Base-by-base conservation (phyloP, 2,888 invertebrate genomes). In the Eupeodes latifasciatus region DNA sequence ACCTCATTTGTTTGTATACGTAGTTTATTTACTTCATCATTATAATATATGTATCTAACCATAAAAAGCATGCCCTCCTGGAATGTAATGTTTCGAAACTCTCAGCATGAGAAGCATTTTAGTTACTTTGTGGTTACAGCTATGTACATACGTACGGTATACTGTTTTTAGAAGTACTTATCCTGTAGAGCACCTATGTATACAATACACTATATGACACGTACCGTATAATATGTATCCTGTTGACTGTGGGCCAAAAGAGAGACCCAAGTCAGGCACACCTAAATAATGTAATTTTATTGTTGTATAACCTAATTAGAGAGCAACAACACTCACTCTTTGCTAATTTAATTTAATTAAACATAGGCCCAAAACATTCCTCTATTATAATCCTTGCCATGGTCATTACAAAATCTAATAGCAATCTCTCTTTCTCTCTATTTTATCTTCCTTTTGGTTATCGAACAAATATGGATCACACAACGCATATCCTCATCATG, bases 311-410 rank as follows among this genome's bases (percentile, higher is more conserved):
- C 67, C 72, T 81, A 81, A 81, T 87, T 87, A 84, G 74, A 80
- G 11, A 66, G 80, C 84, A 72, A 84, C 74, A 77, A 77, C 49
- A 57, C 84, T 81, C 49, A 57, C 84, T 81, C 62, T 77, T 74
- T 74, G 84, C 84, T 87, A 87, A 87, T 87, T 87, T 87, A 87
- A 87, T 87, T 87, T 67, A 87, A 71, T 80, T 81, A 80, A 81
- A 81, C 74, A 72, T 76, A 87, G 72, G 62, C 81, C 74, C 81
- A 61, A 78, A 72, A 55, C 53, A 77, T 72, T 81, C 72, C 81
- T 71, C 40, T 55, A 75, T 57, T 34, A 47, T 34, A 34, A 19
- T 55, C 14, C 75, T 59, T 53, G 16, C 11, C 62, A 71, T 69
- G 59, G 59, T 34, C 40, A 82, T 69, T 55, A 40, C 76, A 71